phyloP scores from a whole-genome alignment of 2,797 vertebrate species.

The Microctenopoma stevenorrisi region DNA sequence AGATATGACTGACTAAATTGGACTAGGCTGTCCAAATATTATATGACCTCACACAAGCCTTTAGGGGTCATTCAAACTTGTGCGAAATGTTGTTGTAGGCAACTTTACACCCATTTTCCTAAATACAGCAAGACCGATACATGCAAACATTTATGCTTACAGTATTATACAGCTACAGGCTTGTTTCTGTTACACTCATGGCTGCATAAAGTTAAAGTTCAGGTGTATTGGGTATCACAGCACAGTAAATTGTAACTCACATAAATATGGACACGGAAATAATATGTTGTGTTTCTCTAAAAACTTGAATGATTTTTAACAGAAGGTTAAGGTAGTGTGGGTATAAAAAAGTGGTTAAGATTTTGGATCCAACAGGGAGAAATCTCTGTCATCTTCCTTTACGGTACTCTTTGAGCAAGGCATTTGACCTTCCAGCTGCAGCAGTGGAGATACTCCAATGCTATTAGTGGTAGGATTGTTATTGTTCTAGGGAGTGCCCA shows the following conservation, averaged over 20 bases:
- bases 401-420: slow-evolving; percentile 42
- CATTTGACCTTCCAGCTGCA: slow-evolving; percentile 38
- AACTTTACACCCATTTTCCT: slow-evolving; percentile 48
- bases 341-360: slow-evolving; percentile 12
- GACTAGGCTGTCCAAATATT: slow-evolving; percentile 78
- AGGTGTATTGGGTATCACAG: slow-evolving; percentile 58
- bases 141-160: slow-evolving; percentile 49
- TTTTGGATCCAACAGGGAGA: slow-evolving; percentile 2
- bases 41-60: slow-evolving; percentile 71
- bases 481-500: background rate
- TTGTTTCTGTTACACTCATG: slow-evolving; percentile 51
- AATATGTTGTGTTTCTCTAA: slow-evolving; percentile 8
- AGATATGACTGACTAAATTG: slow-evolving; percentile 77
- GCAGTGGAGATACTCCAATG: background rate
- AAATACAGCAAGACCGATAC: slow-evolving; percentile 29
- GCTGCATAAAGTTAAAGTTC: slow-evolving; percentile 60
- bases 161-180: slow-evolving; percentile 53
- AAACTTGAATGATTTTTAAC: slow-evolving; percentile 9
- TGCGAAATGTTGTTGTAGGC: slow-evolving; percentile 68
- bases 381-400: slow-evolving; percentile 13
- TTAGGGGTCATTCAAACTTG: slow-evolving; percentile 73
- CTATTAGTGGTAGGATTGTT: slow-evolving; percentile 26
- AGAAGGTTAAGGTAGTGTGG: background rate
- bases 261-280: slow-evolving; percentile 39
- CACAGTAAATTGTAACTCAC: slow-evolving; percentile 56